Evolutionary conservation across 2,113 vertebrate genomes (phyloP), one percentile per base, ranked within the genome.

Genomic region (Cyprinodon tularosa): DNA sequence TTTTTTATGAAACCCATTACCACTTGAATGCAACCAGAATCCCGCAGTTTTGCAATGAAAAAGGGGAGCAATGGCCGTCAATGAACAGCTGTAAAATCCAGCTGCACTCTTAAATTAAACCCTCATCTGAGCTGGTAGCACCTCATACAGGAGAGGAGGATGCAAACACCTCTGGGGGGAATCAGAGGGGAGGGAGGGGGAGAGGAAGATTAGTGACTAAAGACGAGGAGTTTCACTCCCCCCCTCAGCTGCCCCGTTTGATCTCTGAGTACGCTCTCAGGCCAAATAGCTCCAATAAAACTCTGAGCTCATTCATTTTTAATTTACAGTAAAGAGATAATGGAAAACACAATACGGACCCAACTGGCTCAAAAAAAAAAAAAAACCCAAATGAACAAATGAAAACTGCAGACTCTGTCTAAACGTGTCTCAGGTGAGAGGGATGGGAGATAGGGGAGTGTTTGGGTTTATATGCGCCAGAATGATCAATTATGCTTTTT

Each of bases 261-360:
- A 88, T 89, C 84, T 86, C 76, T 81, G 73, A 92, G 87, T 90
- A 86, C 17, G 80, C 91, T 91, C 86, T 90, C 81, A 84, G 82
- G 85, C 62, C 89, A 93, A 93, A 94, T 93, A 92, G 92, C 86
- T 66, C 90, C 80, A 88, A 86, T 93, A 91, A 93, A 92, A 92
- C 85, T 86, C 80, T 80, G 66, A 48, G 63, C 79, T 68, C 90
- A 94, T 94, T 79, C 90, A 94, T 93, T 92, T 92, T 94, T 95
- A 91, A 95, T 93, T 90, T 89, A 90, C 90, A 90, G 93, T 93
- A 90, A 92, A 84, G 88, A 90, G 85, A 93, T 91, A 92, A 92
- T 92, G 91, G 91, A 91, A 83, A 86, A 81, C 82, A 69, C 84
- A 22, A 68, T 13, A n/a, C 20, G 40, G 76, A n/a, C 38, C 84